These are phyloP conservation scores for Campaea margaritaria DNA, from an alignment of 2,888 invertebrate species.

Conservation along the genomic window DNA sequence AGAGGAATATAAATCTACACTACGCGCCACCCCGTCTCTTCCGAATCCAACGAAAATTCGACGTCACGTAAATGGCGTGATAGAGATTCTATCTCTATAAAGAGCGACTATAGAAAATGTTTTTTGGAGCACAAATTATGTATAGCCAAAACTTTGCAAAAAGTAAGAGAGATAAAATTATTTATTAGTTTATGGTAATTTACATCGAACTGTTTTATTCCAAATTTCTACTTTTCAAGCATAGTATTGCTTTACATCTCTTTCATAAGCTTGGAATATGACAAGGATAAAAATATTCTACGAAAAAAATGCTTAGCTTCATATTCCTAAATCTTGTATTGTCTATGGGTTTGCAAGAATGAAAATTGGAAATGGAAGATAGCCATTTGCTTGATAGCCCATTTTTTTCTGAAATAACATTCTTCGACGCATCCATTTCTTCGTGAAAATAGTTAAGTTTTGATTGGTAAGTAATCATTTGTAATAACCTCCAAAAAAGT, in stretches of 20 bases:
- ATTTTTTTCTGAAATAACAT: slow-evolving; percentile 47
- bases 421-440: slow-evolving; percentile 23
- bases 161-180: no score
- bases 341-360: slow-evolving; percentile 55
- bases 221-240: background rate
- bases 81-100: no score
- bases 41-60: no score
- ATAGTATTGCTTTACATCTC: background rate
- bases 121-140: no score
- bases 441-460: slow-evolving; percentile 33
- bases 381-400: slow-evolving; percentile 73
- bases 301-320: slow-evolving; percentile 4
- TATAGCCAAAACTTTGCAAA: no score
- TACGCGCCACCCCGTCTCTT: no score
- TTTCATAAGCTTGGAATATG: background rate
- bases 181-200: no score
- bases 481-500: slow-evolving; percentile 55
- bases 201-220: no score
- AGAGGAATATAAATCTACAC: no score
- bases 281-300: background rate
- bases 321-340: slow-evolving; percentile 27
- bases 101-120: no score
- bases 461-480: slow-evolving; percentile 40
- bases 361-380: slow-evolving; percentile 66
- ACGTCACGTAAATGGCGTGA: no score